A percentile compares a stretch with the other conserved stretches of the same genome.
phyloP scores from a whole-genome alignment of 2,797 vertebrate genomes.

The Sebastolobus altivelis region DNA sequence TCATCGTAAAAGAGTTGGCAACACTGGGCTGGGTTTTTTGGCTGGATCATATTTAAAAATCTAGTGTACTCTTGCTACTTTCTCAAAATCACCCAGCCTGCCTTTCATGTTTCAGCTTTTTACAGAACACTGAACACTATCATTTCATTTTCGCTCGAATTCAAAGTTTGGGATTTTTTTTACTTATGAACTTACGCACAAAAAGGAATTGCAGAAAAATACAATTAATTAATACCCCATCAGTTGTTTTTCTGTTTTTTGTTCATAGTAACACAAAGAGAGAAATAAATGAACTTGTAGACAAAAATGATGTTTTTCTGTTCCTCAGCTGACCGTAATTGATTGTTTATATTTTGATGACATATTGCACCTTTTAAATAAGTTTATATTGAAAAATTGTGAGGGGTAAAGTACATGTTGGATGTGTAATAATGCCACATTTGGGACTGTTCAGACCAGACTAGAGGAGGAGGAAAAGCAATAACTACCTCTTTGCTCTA shows the following conservation, averaged over 20 bases:
- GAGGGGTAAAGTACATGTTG: background rate
- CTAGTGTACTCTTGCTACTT: too few species aligned
- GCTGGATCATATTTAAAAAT: too few species aligned
- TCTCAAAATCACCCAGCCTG: too few species aligned
- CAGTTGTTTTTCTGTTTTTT: background rate
- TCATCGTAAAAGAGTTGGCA: too few species aligned
- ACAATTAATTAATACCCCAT: background rate
- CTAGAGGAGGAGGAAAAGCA: background rate
- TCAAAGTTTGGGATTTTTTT: background rate
- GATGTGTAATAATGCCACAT: background rate
- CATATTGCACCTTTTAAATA: background rate
- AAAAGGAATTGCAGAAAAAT: background rate
- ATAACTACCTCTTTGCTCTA: background rate
- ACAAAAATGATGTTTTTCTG: background rate
- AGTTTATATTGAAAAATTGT: background rate
- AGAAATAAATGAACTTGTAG: background rate
- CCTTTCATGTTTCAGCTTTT: background rate
- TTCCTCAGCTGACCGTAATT: background rate
- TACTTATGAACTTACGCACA: background rate
- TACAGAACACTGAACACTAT: background rate
- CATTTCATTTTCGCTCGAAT: rapidly evolving
- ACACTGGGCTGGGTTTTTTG: too few species aligned
- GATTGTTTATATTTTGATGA: background rate
- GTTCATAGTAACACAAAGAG: too few species aligned
- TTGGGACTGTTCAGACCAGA: background rate